phyloP scores from a whole-genome alignment of 2,888 invertebrate species.

The Ichneumon xanthorius region DNA sequence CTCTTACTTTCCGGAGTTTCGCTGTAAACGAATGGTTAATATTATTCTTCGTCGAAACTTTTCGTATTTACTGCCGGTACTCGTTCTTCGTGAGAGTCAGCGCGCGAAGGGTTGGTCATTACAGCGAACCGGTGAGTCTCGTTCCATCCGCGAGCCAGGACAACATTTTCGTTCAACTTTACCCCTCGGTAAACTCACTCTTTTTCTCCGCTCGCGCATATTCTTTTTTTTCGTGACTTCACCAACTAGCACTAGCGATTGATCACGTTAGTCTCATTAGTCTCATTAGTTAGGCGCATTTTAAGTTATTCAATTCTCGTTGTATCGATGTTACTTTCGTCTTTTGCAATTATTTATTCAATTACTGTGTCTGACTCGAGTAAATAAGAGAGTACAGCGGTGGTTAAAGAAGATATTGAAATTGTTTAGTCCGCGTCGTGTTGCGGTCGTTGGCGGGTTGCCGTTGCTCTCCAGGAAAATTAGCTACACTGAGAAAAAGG shows the following conservation, averaged over 20 bases:
- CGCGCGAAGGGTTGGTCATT: conserved; percentile 39
- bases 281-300: not conserved
- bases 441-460: no score
- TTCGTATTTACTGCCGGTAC: conserved; percentile 38
- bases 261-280: not conserved
- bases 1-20: conserved; percentile 5
- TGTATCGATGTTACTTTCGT: not conserved
- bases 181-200: not conserved
- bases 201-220: not conserved
- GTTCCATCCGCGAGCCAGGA: conserved; percentile 17
- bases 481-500: no score
- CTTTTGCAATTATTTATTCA: not conserved
- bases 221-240: not conserved
- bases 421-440: not conserved
- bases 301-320: not conserved
- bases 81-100: conserved; percentile 44
- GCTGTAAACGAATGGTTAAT: conserved; percentile 39
- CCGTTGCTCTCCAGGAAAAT: no score
- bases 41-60: conserved; percentile 50
- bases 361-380: not conserved
- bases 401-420: not conserved
- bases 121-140: conserved; percentile 4
- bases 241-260: not conserved
- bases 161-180: conserved; percentile 12
- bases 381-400: not conserved